phyloP scores from a whole-genome alignment of 2,888 invertebrate genomes.

The Chrysolina oricalcia region DNA sequence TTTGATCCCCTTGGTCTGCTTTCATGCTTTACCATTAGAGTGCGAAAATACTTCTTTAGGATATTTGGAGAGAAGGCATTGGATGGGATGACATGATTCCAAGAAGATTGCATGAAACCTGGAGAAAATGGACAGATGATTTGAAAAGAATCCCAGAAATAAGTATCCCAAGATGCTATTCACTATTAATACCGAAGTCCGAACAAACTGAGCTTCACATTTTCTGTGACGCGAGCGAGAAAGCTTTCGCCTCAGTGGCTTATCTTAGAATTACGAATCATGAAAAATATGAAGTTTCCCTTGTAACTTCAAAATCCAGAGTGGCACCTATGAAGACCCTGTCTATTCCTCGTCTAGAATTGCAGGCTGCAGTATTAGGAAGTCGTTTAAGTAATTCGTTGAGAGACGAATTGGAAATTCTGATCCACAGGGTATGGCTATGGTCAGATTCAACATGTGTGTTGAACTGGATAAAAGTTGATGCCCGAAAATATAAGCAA shows the following conservation, averaged over 20 bases:
- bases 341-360: too few species aligned
- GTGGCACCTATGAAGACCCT: neutral
- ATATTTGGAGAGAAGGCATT: too few species aligned
- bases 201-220: neutral
- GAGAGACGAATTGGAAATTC: neutral
- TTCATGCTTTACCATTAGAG: too few species aligned
- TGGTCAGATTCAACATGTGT: neutral
- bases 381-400: neutral
- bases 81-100: too few species aligned
- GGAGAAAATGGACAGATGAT: neutral
- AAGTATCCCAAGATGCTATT: conserved; percentile 4
- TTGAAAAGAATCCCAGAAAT: neutral
- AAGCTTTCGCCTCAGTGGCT: neutral
- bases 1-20: too few species aligned
- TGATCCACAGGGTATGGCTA: neutral
- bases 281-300: neutral
- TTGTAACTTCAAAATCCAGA: neutral
- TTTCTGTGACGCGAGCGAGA: conserved; percentile 23
- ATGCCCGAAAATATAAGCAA: conserved; percentile 20
- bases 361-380: too few species aligned
- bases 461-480: conserved; percentile 3
- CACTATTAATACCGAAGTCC: neutral
- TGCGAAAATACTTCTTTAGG: too few species aligned
- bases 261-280: neutral
- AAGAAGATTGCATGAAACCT: too few species aligned